Base-by-base conservation (phyloP, 2,888 invertebrate genomes). In the Disparrhopalites patrizii region DNA sequence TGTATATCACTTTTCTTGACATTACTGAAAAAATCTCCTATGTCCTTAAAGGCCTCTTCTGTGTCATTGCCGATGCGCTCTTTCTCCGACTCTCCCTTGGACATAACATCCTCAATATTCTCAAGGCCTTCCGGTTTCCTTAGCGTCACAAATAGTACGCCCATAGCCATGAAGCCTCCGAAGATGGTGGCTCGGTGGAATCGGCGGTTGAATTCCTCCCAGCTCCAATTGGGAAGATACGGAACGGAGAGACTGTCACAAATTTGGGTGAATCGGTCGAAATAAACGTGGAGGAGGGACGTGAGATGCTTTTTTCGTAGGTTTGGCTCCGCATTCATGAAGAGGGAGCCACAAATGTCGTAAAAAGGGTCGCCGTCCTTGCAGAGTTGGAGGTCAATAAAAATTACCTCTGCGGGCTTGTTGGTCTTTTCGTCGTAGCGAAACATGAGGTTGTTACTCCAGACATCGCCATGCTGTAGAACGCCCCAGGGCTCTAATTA, bases 391-490 rank as follows among this genome's bases (percentile, higher is more conserved):
- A 72, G 68, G 61, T 74, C 74, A 8, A 74, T 61, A 4, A 74
- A 63, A 13, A 66, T 62, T 27, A 67, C 65, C 43, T 65, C 60
- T 0, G 54, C 60, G 3, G 66, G 65, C 18, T 43, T 57, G 20
- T 65, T 60, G 3, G 58, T 55, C 3, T 52, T 57, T 20, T 65
- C 38, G 30, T 70, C 66, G 18, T 65, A 68, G 27, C 65, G 65
- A 66, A 72, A 73, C 18, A 73, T 52, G 67, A 72, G 57, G 31
- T 73, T 73, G 50, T 73, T 72, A 1, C 62, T 47, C 70, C 71
- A 71, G 28, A 64, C 65, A 54, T 73, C 73, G 1, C 70, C 71
- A 33, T 71, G 71, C 15, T 40, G 36, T 3, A 56, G 62, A 7
- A 69, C 65, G 1, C 33, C 40, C 71, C 73, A 73, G 23, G 69